Percentiles rank a stretch among this genome's conserved stretches.
These are phyloP conservation scores for Lathamus discolor DNA, from an alignment of 2,113 vertebrate species.

Conservation along the genomic window DNA sequence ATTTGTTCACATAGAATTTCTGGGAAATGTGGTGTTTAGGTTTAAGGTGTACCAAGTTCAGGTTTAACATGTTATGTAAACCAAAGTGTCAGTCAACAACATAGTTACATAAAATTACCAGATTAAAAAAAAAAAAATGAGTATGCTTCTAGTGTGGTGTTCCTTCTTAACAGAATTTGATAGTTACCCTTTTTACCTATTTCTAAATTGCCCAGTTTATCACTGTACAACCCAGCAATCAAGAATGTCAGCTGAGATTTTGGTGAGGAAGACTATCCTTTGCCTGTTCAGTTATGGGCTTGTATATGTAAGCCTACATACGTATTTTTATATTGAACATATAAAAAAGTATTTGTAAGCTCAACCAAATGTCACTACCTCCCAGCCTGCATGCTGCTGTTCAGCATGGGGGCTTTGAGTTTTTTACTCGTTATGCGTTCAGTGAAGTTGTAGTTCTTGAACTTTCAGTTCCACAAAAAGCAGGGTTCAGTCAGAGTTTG, in stretches of 20 bases:
- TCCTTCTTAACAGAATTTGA: background rate
- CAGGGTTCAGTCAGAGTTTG: background rate
- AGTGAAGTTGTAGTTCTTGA: background rate
- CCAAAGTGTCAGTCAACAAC: background rate
- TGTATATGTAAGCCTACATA: background rate
- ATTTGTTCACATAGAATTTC: background rate
- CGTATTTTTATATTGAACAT: background rate
- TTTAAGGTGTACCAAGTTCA: background rate
- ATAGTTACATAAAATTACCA: background rate
- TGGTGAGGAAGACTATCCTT: background rate
- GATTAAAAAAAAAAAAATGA: background rate
- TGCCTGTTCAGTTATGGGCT: background rate
- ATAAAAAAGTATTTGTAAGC: background rate
- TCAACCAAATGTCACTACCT: background rate
- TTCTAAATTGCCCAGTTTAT: background rate
- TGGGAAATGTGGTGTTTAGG: background rate
- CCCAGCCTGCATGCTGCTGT: background rate
- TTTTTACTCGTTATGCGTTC: background rate
- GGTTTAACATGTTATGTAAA: background rate
- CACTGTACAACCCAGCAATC: background rate
- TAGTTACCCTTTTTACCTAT: background rate
- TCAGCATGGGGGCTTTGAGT: background rate
- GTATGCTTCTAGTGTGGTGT: background rate
- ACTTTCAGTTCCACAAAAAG: background rate
- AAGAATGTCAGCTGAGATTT: background rate